These are phyloP conservation scores for Cirrhinus mrigala DNA, from an alignment of 2,797 vertebrate species.

Conservation along the genomic window DNA sequence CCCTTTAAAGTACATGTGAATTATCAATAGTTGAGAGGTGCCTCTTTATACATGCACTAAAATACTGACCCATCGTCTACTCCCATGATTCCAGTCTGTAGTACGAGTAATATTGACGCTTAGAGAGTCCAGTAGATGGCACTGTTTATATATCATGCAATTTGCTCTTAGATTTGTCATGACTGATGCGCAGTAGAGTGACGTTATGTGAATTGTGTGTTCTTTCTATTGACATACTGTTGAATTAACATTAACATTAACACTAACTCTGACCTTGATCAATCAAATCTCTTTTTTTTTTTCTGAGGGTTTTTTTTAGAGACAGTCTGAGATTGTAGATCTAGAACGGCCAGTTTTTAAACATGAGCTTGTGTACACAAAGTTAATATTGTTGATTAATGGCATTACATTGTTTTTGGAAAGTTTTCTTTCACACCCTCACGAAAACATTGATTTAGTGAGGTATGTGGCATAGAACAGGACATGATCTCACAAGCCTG, in stretches of 20 bases:
- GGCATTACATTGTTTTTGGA: background rate
- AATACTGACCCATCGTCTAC: background rate
- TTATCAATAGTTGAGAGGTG: background rate
- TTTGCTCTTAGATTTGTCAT: background rate
- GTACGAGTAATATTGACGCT: background rate
- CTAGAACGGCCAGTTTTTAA: background rate
- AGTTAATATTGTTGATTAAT: background rate
- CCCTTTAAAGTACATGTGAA: background rate
- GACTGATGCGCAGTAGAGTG: background rate
- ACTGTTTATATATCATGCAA: background rate
- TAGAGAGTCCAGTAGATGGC: background rate
- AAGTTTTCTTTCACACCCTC: background rate
- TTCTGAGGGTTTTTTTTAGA: background rate
- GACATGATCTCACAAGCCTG: background rate
- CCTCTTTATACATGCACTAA: background rate
- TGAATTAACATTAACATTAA: background rate
- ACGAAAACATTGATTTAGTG: background rate
- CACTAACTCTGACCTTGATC: too few relatives aligned
- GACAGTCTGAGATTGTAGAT: background rate
- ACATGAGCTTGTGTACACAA: background rate
- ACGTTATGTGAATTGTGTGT: background rate
- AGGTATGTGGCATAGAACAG: background rate
- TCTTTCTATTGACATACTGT: background rate
- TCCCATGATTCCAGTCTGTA: background rate
- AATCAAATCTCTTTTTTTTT: too few relatives aligned